Percentiles rank a stretch among this genome's conserved stretches.
phyloP scores from a whole-genome alignment of 1,140 invertebrate genomes.

The Thaumetopoea pityocampa region DNA sequence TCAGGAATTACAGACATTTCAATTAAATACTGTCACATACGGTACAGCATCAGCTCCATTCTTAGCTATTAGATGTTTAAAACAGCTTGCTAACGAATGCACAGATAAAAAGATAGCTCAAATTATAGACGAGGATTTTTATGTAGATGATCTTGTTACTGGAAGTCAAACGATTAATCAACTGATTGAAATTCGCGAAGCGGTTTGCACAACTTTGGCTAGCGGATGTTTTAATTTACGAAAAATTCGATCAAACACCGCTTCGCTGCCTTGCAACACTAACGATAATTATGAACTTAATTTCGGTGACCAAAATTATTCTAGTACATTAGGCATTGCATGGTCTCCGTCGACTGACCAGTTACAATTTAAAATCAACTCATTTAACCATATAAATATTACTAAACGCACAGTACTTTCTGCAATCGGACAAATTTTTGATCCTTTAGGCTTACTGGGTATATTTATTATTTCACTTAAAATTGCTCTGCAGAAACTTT shows the following conservation, averaged over 20 bases:
- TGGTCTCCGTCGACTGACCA: not conserved
- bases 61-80: constrained; percentile 1
- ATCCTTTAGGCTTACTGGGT: not conserved
- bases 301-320: no score
- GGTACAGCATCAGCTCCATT: constrained; percentile 3
- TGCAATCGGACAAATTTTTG: not conserved
- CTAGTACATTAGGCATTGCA: not conserved
- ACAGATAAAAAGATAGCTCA: not conserved
- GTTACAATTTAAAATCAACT: not conserved
- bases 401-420: constrained; percentile 3
- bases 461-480: constrained; percentile 1
- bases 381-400: not conserved
- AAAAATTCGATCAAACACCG: no score
- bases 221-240: no score
- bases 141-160: not conserved
- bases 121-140: not conserved
- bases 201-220: no score
- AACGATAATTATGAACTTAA: no score
- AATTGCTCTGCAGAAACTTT: constrained; percentile 7
- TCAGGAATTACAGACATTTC: not conserved
- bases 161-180: no score
- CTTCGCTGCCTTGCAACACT: no score
- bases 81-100: constrained; percentile 1
- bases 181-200: no score
- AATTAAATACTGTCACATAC: not conserved